A percentile compares a stretch with the other conserved stretches of the same genome.
Conservation (phyloP, 2,888 invertebrate species). For the Cephus pulcher region DNA sequence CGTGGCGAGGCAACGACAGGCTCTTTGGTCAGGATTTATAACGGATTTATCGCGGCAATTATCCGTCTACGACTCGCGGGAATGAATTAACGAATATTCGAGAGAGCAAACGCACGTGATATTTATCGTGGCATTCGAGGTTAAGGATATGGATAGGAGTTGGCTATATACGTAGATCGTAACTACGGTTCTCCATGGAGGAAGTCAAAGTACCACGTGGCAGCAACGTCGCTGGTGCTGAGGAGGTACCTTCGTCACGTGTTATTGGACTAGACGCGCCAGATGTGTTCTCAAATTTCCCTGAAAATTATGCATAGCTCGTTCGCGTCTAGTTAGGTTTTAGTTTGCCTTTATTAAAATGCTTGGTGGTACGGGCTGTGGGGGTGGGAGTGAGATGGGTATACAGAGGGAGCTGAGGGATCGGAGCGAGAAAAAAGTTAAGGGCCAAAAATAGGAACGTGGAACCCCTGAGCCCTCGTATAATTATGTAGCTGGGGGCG, state of each 20-base stretch:
- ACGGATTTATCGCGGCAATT: constrained; percentile 59
- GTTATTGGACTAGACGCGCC: constrained; percentile 8
- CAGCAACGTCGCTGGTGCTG: constrained; percentile 2
- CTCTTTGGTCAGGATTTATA: constrained; percentile 51
- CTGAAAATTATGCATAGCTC: constrained; percentile 43
- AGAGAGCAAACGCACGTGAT: constrained; percentile 19
- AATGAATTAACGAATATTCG: constrained; percentile 37
- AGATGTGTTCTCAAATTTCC: constrained; percentile 40
- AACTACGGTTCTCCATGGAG: background rate
- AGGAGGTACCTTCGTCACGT: background rate
- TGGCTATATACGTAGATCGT: background rate
- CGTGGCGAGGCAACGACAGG: constrained; percentile 49
- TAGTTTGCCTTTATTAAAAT: constrained; percentile 42
- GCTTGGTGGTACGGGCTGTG: constrained; percentile 4
- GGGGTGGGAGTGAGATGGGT: constrained; percentile 3
- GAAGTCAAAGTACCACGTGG: background rate
- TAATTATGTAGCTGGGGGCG: constrained; percentile 38
- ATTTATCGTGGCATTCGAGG: background rate
- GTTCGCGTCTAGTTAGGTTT: constrained; percentile 33
- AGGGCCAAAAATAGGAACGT: constrained; percentile 23
- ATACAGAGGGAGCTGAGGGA: constrained; percentile 4
- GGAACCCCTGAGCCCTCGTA: background rate
- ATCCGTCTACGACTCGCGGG: constrained; percentile 45
- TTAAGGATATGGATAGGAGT: background rate
- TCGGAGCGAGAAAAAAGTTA: constrained; percentile 3